Evolutionary conservation across 1,140 invertebrate species (phyloP).

Genomic region (Bombus soroeensis): DNA sequence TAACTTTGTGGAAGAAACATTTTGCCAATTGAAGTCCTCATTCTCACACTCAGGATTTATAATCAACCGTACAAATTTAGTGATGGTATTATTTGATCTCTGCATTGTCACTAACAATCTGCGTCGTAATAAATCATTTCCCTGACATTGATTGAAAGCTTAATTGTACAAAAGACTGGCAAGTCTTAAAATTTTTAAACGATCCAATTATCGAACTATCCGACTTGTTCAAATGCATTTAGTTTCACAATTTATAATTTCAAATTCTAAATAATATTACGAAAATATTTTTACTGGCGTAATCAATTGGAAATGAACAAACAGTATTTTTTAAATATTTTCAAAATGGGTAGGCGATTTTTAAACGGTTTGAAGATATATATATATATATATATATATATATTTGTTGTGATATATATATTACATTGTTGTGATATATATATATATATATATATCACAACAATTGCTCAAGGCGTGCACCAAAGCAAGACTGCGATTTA

Average conservation of each 20-base stretch:
- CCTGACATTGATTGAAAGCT: background rate
- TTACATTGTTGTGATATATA: too few species aligned
- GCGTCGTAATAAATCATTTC: background rate
- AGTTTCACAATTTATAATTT: background rate
- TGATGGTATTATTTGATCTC: background rate
- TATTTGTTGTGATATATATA: background rate
- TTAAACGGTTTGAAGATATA: background rate
- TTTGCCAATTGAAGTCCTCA: background rate
- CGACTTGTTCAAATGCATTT: too few species aligned
- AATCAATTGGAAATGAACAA: too few species aligned
- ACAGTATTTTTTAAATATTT: background rate
- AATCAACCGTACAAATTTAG: background rate
- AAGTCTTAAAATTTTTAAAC: background rate
- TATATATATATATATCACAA: background rate
- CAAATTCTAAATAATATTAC: background rate
- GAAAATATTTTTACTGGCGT: background rate
- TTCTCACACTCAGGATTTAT: background rate
- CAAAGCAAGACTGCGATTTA: constrained; percentile 54
- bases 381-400: too few species aligned
- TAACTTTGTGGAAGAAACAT: background rate
- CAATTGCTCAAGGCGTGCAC: constrained; percentile 27
- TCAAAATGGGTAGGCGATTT: background rate
- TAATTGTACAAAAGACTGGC: background rate
- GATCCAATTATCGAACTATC: too few species aligned
- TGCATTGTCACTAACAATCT: background rate